Percentiles rank a stretch among this genome's conserved stretches.
phyloP scores from a whole-genome alignment of 92 coral and sea anemone species.

The Zoanthus gigantus region DNA sequence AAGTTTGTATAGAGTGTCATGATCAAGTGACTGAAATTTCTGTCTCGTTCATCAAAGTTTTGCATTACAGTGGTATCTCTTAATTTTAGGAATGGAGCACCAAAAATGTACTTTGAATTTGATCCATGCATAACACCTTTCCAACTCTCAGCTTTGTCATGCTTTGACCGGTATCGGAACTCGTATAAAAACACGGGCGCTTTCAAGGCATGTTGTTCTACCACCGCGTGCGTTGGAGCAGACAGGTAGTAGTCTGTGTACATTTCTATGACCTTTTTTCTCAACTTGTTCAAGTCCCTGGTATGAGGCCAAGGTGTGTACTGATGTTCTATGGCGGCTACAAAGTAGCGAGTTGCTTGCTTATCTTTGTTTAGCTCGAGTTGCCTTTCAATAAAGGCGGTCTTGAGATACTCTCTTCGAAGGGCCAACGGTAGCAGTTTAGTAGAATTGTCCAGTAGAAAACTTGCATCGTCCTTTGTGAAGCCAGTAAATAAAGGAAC shows the following conservation, averaged over 20 bases:
- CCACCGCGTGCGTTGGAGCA: slow-evolving; percentile 77
- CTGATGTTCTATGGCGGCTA: slow-evolving; percentile 51
- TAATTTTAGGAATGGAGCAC: slow-evolving; percentile 77
- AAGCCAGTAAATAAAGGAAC: slow-evolving; percentile 74
- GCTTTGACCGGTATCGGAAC: slow-evolving; percentile 81
- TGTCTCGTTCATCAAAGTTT: slow-evolving; percentile 72
- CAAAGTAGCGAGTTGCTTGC: slow-evolving; percentile 18
- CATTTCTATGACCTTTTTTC: slow-evolving; percentile 58
- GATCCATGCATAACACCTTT: slow-evolving; percentile 73
- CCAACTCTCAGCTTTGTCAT: slow-evolving; percentile 61
- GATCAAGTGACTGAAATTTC: slow-evolving; percentile 72
- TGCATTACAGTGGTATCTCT: slow-evolving; percentile 51
- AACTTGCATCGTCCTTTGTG: slow-evolving; percentile 83
- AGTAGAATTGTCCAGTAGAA: neutral
- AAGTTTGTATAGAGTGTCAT: slow-evolving; percentile 82
- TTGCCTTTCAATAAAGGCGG: neutral
- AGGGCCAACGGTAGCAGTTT: neutral
- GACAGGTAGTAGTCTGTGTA: slow-evolving; percentile 80
- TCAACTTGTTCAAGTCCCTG: slow-evolving; percentile 42
- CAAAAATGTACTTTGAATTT: slow-evolving; percentile 86
- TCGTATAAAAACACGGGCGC: slow-evolving; percentile 71
- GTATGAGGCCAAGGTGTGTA: slow-evolving; percentile 88
- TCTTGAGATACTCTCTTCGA: slow-evolving; percentile 30
- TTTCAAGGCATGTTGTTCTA: slow-evolving; percentile 62
- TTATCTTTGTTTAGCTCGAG: neutral